Evolutionary conservation across 2,888 invertebrate species (phyloP).

Genomic region (Tetrapedia diversipes): DNA sequence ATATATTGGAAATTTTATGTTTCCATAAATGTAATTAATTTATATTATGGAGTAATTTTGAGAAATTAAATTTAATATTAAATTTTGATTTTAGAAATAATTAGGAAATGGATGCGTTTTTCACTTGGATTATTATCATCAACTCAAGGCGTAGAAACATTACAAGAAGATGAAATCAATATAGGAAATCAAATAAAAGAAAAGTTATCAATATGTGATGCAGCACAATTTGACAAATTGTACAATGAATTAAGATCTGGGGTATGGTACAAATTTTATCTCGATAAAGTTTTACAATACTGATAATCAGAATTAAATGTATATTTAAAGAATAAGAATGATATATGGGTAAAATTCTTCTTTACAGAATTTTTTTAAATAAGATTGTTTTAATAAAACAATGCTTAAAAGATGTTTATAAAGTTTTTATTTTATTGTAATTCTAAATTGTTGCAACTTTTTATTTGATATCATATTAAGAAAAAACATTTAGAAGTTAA

Average conservation of each 20-base stretch:
- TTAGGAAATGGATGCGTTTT: slow-evolving; percentile 76
- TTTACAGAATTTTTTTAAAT: too few relatives aligned
- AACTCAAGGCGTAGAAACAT: slow-evolving; percentile 74
- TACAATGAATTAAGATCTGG: slow-evolving; percentile 79
- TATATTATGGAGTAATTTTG: too few relatives aligned
- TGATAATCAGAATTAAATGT: not conserved
- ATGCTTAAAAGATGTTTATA: not conserved
- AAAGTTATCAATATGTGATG: slow-evolving; percentile 76
- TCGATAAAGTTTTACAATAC: not conserved
- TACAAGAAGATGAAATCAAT: slow-evolving; percentile 78
- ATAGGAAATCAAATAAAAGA: slow-evolving; percentile 76
- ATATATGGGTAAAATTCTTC: too few relatives aligned
- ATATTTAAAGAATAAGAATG: not conserved
- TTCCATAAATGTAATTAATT: too few relatives aligned
- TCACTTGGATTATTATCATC: slow-evolving; percentile 78
- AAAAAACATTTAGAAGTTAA: too few relatives aligned
- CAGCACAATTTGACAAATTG: slow-evolving; percentile 77
- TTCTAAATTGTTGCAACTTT: not conserved
- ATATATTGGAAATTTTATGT: too few relatives aligned
- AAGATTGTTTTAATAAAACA: too few relatives aligned
- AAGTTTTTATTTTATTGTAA: not conserved
- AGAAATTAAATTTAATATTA: not conserved
- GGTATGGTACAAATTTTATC: slow-evolving; percentile 62
- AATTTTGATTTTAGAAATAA: slow-evolving; percentile 67
- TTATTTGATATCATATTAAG: not conserved